Evolutionary conservation across 2,888 invertebrate genomes (phyloP).

Genomic region (Acrocyrtus sp.): DNA sequence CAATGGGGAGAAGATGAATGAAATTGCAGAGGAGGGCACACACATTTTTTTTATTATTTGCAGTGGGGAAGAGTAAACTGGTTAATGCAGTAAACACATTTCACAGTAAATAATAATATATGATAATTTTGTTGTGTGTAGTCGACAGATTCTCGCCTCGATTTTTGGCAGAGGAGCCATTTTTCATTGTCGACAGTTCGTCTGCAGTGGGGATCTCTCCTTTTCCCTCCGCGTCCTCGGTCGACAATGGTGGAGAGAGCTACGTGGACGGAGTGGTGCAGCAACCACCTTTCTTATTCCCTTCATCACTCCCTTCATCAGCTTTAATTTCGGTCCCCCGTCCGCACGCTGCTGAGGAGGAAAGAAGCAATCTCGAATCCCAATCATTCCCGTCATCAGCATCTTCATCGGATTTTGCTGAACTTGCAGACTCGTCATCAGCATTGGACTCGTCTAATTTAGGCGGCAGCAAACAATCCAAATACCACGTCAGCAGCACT

Average conservation of each 20-base stretch:
- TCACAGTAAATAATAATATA: constrained; percentile 29
- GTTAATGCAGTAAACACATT: background rate
- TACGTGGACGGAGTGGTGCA: constrained; percentile 15
- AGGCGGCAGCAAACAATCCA: constrained; percentile 24
- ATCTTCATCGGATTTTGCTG: constrained; percentile 17
- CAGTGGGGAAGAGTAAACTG: constrained; percentile 25
- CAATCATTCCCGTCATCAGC: constrained; percentile 5
- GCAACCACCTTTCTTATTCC: constrained; percentile 29
- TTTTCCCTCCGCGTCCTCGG: constrained; percentile 12
- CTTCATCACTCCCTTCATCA: constrained; percentile 20
- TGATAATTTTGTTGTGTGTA: constrained; percentile 53
- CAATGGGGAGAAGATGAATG: background rate
- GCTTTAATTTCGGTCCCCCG: constrained; percentile 3
- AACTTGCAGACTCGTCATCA: constrained; percentile 25
- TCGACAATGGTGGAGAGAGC: constrained; percentile 20
- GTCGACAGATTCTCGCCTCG: constrained; percentile 64
- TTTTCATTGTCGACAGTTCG: constrained; percentile 61
- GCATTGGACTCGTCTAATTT: constrained; percentile 36
- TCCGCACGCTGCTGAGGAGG: background rate
- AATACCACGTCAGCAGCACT: constrained; percentile 6
- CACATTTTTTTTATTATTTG: background rate
- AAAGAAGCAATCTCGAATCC: background rate
- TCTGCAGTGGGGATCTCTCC: constrained; percentile 28
- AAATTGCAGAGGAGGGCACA: no score
- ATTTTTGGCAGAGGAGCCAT: constrained; percentile 64